A percentile compares a stretch with the other conserved stretches of the same genome.
Conservation (phyloP, 2,113 vertebrate species). For the Tympanuchus pallidicinctus region DNA sequence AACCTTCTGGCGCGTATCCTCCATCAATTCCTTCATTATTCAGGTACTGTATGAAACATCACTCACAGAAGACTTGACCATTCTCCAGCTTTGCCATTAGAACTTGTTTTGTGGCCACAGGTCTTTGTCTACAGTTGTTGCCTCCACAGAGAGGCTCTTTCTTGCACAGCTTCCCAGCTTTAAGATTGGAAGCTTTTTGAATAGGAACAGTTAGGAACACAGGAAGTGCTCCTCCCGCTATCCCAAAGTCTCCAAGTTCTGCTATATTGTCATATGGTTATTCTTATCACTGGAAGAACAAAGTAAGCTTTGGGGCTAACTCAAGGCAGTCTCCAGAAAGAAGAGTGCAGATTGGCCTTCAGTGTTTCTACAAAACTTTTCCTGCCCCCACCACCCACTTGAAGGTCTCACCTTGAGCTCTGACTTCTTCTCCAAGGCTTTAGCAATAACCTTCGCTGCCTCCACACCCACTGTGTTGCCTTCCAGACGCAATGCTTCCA, state of each 20-base stretch:
- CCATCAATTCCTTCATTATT: neutral
- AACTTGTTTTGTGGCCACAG: neutral
- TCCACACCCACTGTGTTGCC: slow-evolving; percentile 96
- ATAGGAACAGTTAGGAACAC: neutral
- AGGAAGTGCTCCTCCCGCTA: neutral
- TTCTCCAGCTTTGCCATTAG: neutral
- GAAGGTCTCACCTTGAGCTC: slow-evolving; percentile 87
- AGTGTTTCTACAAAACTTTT: neutral
- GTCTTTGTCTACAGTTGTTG: neutral
- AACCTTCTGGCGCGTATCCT: neutral
- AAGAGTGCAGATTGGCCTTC: neutral
- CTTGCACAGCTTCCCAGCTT: neutral
- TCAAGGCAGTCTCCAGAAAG: neutral
- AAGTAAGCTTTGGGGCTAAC: neutral
- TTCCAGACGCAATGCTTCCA: slow-evolving; percentile 91
- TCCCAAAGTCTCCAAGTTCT: neutral
- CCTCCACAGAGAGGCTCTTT: neutral
- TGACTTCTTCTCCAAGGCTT: slow-evolving; percentile 90
- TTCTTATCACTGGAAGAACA: neutral
- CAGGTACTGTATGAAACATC: neutral
- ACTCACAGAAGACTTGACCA: neutral
- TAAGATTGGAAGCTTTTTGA: neutral
- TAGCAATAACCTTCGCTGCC: slow-evolving; percentile 92
- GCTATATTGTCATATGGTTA: neutral
- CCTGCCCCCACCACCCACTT: neutral